Base-by-base conservation (phyloP, 1,140 invertebrate species). In the Sitodiplosis mosellana region DNA sequence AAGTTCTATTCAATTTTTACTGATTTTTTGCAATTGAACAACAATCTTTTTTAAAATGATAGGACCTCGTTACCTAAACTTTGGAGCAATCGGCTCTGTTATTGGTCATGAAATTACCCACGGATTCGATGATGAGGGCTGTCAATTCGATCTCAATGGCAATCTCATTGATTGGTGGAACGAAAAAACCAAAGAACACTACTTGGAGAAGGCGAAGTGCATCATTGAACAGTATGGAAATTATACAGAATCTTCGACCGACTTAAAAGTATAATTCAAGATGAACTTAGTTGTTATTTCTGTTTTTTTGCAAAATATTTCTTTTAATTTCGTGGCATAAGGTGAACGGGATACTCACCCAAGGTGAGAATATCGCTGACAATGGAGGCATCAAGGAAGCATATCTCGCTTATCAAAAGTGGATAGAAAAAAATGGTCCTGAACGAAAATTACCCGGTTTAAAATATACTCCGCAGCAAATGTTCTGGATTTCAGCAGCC, bases 351-450 rank as follows among this genome's bases (percentile, higher is more conserved):
- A 79, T 86, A 22, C 86, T 87, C 51, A 88, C 86, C 1, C 84
- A 90, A 66, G 84, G 80, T n/a, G 88, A 93, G 58, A 92, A 92
- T 59, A 87, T 92, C 41, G 88, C 89, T 0, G 87, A 92, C 60
- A 90, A 90, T 59, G 87, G 85, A 17, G 87, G 87, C 1, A 75
- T 90, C 18, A 88, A 88, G 58, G 78, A 87, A 53, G 83, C 89
- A 0, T 92, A 90, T 60, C 71, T 76, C 22, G 85, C 87, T 0
- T 89, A 89, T 61, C 68, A 74, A 36, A 70, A 73, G 6, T 87
- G 84, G 81, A 69, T 69, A 1, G 60, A 74, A 27, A 64, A 72
- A 12, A 73, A 87, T 54, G 75, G 74, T 0, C 54, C 59, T 1
- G 83, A 87, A 52, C 66, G 69, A 1, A 65, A 70, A 49, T 61